Conservation (phyloP, 1,140 invertebrate genomes). For the Papilio xuthus region DNA sequence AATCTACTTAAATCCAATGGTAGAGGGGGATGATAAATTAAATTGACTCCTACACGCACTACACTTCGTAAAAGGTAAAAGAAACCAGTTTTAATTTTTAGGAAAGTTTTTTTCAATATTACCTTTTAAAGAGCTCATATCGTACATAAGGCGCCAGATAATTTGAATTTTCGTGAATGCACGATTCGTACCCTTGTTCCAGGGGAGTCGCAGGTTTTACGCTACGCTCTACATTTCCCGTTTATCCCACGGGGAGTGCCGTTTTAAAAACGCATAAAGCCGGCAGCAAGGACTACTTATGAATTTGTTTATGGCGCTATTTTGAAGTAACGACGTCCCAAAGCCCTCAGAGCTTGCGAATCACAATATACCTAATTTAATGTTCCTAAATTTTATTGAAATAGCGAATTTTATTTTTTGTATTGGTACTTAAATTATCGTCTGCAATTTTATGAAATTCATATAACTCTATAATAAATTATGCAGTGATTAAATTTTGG, state of each 20-base stretch:
- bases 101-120: neutral
- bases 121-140: slow-evolving; percentile 8
- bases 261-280: slow-evolving; percentile 79
- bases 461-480: neutral
- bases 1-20: neutral
- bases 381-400: slow-evolving; percentile 56
- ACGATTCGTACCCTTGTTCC: slow-evolving; percentile 59
- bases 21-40: neutral
- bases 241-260: slow-evolving; percentile 57
- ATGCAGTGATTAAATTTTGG: neutral
- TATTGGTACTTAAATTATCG: neutral
- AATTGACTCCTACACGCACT: neutral
- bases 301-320: slow-evolving; percentile 79
- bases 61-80: neutral
- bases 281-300: slow-evolving; percentile 73
- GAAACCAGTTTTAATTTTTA: neutral
- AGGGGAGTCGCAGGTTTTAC: slow-evolving; percentile 65
- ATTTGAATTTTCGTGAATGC: slow-evolving; percentile 47
- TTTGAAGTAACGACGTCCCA: slow-evolving; percentile 59
- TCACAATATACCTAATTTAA: slow-evolving; percentile 68
- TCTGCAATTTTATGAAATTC: neutral
- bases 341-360: slow-evolving; percentile 61
- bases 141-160: slow-evolving; percentile 41
- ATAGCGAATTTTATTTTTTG: slow-evolving; percentile 30
- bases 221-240: slow-evolving; percentile 72